These are phyloP conservation scores for Premnoplex brunnescens DNA, from an alignment of 2,797 vertebrate species.

Conservation along the genomic window DNA sequence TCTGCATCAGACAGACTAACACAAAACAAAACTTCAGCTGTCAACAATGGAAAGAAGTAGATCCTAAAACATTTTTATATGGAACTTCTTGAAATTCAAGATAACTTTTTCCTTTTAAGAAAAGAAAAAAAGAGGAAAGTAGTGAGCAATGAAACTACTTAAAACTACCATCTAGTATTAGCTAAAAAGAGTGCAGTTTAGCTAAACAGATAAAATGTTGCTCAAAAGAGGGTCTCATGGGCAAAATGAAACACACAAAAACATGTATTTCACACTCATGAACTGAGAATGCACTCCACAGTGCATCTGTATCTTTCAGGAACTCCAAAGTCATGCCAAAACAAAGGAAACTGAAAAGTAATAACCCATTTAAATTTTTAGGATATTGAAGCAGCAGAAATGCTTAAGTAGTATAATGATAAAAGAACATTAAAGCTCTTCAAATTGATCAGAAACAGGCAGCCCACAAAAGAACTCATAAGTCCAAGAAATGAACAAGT, in stretches of 20 bases:
- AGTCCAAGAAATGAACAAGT: not conserved
- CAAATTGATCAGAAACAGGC: not conserved
- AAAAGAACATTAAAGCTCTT: not conserved
- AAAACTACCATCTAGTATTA: not conserved
- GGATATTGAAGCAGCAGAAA: not conserved
- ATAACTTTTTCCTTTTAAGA: not conserved
- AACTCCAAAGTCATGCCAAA: not conserved
- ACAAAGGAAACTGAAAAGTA: not conserved
- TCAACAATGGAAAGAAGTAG: not conserved
- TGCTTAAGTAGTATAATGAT: not conserved
- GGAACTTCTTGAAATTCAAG: not conserved
- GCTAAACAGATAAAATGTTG: not conserved
- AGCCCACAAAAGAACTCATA: not conserved
- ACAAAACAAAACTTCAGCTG: not conserved
- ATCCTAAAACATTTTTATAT: not conserved
- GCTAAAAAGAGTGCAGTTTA: not conserved
- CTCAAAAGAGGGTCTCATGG: not conserved
- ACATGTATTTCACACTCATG: not conserved
- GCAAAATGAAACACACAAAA: not conserved
- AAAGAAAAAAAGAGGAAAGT: rapidly evolving
- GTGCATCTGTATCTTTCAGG: not conserved
- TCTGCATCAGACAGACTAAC: not conserved
- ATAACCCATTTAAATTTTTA: not conserved
- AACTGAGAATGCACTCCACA: not conserved
- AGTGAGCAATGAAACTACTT: not conserved